Percentiles rank a stretch among this genome's conserved stretches.
Conservation (phyloP, 2,113 vertebrate genomes). For the Actenoides lindsayi region DNA sequence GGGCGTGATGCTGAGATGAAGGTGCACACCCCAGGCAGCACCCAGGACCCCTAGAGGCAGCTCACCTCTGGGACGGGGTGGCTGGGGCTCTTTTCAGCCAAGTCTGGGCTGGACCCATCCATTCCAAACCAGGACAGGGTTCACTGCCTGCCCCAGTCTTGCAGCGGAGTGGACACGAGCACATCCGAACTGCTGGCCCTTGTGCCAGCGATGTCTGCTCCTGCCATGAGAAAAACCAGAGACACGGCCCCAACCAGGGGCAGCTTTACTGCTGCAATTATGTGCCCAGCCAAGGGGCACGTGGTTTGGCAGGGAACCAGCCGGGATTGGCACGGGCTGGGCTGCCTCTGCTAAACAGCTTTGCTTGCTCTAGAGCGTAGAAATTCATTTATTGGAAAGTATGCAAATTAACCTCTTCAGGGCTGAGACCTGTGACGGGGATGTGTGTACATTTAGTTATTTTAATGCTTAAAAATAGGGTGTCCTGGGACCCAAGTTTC, state of each 20-base stretch:
- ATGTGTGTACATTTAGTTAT: not conserved
- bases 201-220: not conserved
- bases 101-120: not conserved
- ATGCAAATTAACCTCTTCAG: not conserved
- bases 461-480: not conserved
- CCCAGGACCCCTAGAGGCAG: not conserved
- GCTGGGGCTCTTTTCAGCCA: not conserved
- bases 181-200: not conserved
- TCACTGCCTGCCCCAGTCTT: not conserved
- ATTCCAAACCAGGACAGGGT: not conserved
- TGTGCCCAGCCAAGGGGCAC: not conserved
- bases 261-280: not conserved
- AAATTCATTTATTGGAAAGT: not conserved
- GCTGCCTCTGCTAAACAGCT: not conserved
- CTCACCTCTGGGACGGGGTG: not conserved
- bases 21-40: not conserved
- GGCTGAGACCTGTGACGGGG: not conserved
- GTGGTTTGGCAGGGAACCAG: not conserved
- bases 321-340: not conserved
- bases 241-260: rapidly evolving
- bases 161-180: rapidly evolving
- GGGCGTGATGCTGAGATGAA: not conserved
- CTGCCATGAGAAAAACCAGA: not conserved
- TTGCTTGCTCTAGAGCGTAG: not conserved
- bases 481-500: not conserved